Percentiles rank a stretch among this genome's conserved stretches.
phyloP scores from a whole-genome alignment of 2,888 invertebrate genomes.

The Nebria salina region DNA sequence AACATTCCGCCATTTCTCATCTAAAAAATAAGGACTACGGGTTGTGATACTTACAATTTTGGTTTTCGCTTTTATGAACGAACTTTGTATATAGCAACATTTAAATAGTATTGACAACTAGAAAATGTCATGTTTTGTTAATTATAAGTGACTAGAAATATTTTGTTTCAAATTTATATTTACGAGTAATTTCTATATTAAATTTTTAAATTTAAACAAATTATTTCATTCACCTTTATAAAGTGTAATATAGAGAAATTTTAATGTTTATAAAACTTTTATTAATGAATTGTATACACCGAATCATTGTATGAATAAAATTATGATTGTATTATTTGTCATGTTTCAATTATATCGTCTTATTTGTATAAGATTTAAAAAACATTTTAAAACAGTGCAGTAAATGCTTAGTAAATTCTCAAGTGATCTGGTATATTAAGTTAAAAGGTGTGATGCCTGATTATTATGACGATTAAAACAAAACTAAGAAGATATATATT shows the following conservation, averaged over 20 bases:
- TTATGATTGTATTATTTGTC: not conserved
- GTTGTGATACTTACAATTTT: conserved; percentile 35
- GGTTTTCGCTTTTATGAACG: not conserved
- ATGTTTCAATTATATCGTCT: not conserved
- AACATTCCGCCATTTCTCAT: conserved; percentile 12
- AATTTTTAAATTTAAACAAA: no score
- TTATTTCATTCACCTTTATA: no score
- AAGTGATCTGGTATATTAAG: not conserved
- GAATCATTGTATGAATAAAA: no score
- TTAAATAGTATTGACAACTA: no score
- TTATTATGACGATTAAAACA: not conserved
- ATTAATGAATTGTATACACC: no score
- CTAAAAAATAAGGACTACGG: conserved; percentile 14
- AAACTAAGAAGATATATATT: conserved; percentile 5
- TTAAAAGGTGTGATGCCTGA: conserved; percentile 23
- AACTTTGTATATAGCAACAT: not conserved
- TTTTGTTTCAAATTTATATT: no score
- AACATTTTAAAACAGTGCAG: not conserved
- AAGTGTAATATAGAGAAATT: no score
- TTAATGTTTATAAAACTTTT: no score
- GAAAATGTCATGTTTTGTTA: no score
- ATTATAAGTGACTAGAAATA: no score
- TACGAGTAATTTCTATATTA: no score
- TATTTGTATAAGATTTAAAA: not conserved
- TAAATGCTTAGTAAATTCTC: not conserved